Evolutionary conservation across 37 sponge, comb jelly and placozoan genomes (phyloP).

Genomic region (Chondrilla cf. caribensis): DNA sequence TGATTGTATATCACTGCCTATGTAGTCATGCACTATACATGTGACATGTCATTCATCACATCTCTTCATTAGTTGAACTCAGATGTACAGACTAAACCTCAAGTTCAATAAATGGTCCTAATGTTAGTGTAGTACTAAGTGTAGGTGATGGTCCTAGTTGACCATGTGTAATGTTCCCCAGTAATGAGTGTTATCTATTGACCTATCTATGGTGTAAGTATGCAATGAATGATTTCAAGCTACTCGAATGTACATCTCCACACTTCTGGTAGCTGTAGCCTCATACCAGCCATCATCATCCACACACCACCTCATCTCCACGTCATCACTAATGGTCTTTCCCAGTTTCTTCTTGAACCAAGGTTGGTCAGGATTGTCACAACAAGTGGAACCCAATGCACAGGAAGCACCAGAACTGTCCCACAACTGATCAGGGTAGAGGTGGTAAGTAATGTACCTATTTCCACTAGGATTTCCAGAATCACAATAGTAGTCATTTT

Average conservation of each 20-base stretch:
- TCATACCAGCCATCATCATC: too few relatives aligned
- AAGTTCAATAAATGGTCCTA: too few relatives aligned
- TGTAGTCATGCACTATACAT: not conserved
- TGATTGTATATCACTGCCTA: not conserved
- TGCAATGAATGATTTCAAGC: not conserved
- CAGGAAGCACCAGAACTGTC: slow-evolving; percentile 13
- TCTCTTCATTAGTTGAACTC: too few relatives aligned
- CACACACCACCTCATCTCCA: slow-evolving; percentile 10
- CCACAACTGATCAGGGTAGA: slow-evolving; percentile 10
- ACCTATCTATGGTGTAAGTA: too few relatives aligned
- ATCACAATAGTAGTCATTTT: slow-evolving; percentile 16
- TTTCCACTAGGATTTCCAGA: slow-evolving; percentile 8
- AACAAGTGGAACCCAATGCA: slow-evolving; percentile 15
- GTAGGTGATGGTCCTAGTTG: too few relatives aligned
- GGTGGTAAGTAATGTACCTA: not conserved
- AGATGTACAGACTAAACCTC: too few relatives aligned
- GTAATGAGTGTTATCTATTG: too few relatives aligned
- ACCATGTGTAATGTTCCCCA: too few relatives aligned
- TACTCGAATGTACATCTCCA: slow-evolving; percentile 13
- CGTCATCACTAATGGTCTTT: not conserved
- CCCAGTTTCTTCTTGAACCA: slow-evolving; percentile 24
- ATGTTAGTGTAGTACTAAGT: too few relatives aligned
- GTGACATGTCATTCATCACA: too few relatives aligned
- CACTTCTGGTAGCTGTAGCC: slow-evolving; percentile 1
- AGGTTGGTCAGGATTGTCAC: slow-evolving; percentile 24